Evolutionary conservation across 1,140 invertebrate species (phyloP).

Genomic region (Penaeus chinensis): DNA sequence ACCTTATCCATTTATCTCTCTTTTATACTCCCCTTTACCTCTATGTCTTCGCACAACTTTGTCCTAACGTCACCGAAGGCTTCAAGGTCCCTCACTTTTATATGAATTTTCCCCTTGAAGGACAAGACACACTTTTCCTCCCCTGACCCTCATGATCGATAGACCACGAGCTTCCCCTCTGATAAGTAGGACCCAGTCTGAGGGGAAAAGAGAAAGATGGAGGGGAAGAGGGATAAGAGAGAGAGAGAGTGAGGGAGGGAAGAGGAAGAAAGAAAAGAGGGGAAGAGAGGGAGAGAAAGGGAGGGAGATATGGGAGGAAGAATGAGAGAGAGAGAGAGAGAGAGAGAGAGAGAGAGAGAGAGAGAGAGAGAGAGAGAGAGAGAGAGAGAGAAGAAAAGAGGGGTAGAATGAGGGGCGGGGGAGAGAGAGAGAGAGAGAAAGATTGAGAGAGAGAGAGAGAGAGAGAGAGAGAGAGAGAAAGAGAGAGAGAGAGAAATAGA

Average conservation of each 20-base stretch:
- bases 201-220: not conserved
- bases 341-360: not conserved
- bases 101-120: no score
- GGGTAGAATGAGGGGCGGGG: no score
- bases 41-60: no score
- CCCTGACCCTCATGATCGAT: not conserved
- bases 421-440: no score
- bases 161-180: not conserved
- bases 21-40: no score
- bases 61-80: no score
- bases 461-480: not conserved
- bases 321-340: not conserved
- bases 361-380: not conserved
- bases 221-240: not conserved
- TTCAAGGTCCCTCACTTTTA: no score
- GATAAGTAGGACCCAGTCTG: not conserved
- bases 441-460: conserved; percentile 1
- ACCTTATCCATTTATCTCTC: no score
- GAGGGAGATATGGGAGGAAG: not conserved
- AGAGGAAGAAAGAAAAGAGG: not conserved
- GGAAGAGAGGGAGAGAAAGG: not conserved
- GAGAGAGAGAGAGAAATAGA: no score
- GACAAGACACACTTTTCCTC: no score
- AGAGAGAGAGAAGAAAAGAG: no score
- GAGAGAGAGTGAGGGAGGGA: not conserved